Evolutionary conservation across 1,140 invertebrate genomes (phyloP).

Genomic region (Globodera ellingtonae): DNA sequence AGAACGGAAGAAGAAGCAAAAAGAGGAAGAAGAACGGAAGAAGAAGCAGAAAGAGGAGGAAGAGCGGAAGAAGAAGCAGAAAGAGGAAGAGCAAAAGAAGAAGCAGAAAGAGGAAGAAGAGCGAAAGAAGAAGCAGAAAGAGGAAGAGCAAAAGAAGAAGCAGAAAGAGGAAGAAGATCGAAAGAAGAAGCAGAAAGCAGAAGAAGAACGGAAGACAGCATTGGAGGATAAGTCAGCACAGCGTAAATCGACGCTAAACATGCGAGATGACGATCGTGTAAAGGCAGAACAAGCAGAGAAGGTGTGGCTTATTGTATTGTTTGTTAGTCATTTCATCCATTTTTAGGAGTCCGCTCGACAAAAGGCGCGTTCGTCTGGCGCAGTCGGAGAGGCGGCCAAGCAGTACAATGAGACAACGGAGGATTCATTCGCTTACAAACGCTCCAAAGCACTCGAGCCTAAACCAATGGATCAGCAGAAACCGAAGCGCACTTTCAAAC

Average conservation of each 20-base stretch:
- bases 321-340: slow-evolving; percentile 24
- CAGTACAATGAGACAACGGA: slow-evolving; percentile 44
- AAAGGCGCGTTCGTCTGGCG: slow-evolving; percentile 43
- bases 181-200: slow-evolving; percentile 33
- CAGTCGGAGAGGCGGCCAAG: slow-evolving; percentile 55
- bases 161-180: slow-evolving; percentile 41
- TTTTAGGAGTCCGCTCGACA: slow-evolving; percentile 52
- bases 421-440: slow-evolving; percentile 52
- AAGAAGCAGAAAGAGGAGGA: slow-evolving; percentile 5
- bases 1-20: neutral
- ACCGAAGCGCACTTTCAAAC: slow-evolving; percentile 49
- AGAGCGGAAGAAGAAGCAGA: slow-evolving; percentile 13
- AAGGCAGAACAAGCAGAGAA: slow-evolving; percentile 52
- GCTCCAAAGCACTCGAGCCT: slow-evolving; percentile 51
- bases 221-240: slow-evolving; percentile 54
- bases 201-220: neutral
- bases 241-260: slow-evolving; percentile 56
- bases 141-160: slow-evolving; percentile 49
- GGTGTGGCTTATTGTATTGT: slow-evolving; percentile 24
- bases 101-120: slow-evolving; percentile 1
- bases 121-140: slow-evolving; percentile 15
- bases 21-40: slow-evolving; percentile 6
- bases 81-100: neutral
- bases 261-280: slow-evolving; percentile 50
- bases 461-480: slow-evolving; percentile 27